Evolutionary conservation across 1,140 invertebrate genomes (phyloP).

Genomic region (Dolichoris vasculosae): DNA sequence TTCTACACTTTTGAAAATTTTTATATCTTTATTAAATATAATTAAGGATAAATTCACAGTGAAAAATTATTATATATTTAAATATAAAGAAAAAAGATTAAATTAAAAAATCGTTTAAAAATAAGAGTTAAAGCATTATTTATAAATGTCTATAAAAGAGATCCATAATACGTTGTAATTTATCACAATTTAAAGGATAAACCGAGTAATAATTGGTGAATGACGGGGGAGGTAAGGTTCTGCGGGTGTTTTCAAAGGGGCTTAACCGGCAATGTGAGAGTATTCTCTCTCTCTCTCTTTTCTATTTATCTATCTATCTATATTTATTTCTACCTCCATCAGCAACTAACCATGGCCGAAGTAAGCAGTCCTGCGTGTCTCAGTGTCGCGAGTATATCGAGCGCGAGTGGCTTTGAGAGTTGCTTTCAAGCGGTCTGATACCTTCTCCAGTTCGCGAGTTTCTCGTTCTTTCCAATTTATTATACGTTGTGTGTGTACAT

Average conservation of each 20-base stretch:
- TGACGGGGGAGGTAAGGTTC: background rate
- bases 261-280: conserved; percentile 3
- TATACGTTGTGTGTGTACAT: background rate
- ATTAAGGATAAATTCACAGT: too few relatives aligned
- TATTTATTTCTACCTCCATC: background rate
- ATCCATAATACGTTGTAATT: background rate
- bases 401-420: background rate
- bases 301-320: background rate
- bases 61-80: too few relatives aligned
- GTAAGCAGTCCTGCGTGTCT: conserved; percentile 30
- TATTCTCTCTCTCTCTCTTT: background rate
- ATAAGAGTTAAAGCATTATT: too few relatives aligned
- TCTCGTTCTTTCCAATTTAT: background rate
- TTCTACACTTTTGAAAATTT: too few relatives aligned
- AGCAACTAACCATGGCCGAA: background rate
- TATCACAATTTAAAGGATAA: background rate
- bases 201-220: background rate
- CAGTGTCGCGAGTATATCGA: conserved; percentile 23
- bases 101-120: too few relatives aligned
- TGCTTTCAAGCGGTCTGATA: background rate
- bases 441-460: background rate
- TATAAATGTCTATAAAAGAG: too few relatives aligned
- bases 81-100: too few relatives aligned
- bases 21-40: too few relatives aligned
- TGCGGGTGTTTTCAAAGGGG: background rate